Evolutionary conservation across 2,888 invertebrate species (phyloP), one percentile per base, ranked within the genome.

Genomic region (Tricholauxania praeusta): DNA sequence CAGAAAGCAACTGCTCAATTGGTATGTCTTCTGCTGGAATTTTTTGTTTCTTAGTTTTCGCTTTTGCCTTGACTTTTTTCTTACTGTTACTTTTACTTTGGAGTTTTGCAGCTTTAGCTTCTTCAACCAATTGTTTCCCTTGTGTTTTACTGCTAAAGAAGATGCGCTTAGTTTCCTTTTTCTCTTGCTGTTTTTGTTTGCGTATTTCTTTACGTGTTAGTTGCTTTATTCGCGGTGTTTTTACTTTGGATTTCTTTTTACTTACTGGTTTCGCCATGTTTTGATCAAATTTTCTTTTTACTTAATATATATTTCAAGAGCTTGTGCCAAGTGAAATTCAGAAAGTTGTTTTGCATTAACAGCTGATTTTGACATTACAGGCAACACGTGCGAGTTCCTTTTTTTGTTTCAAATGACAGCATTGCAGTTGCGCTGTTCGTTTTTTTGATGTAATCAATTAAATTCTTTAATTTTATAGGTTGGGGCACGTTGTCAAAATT

Each of bases 161-260:
- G 15, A 83, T 77, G 0, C 84, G 81, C 64, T 84, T 85, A 74
- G 85, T 84, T 82, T 89, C 86, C 82, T 94, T 95, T 81, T 95
- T 95, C 71, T 91, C 89, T 72, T 91, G 88, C 15, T 93, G 87
- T 78, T 92, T 91, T 74, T 92, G 91, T 85, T 94, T 94, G 0
- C 94, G 90, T n/a, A 91, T 83, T 77, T 92, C 90, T 87, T 94
- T 95, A 28, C 95, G 89, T 0, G 90, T 87, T 79, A 89, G 73
- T 3, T 81, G 76, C 63, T 79, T 79, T 15, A 55, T 59, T 1
- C 74, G 51, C 8, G 64, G 19, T 7, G 32, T 47, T 72, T 80
- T 79, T 39, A 67, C 7, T 75, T 79, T 78, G 8, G 68, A 39
- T 68, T 78, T 74, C 63, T 73, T 77, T 76, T 78, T 68, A 48